Base-by-base conservation (phyloP, 1,140 invertebrate species). In the Cotesia glomerata region DNA sequence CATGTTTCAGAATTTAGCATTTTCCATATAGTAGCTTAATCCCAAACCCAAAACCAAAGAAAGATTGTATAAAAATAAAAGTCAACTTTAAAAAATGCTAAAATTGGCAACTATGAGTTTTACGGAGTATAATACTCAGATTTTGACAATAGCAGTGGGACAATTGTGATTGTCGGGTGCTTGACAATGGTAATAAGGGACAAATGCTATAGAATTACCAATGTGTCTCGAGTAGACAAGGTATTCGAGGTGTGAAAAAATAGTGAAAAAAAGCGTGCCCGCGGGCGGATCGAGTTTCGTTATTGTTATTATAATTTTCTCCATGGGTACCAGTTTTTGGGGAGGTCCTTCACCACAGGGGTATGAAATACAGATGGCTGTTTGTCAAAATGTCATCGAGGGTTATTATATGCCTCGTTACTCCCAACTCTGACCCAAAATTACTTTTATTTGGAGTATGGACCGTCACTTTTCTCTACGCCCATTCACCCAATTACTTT, bases 231-330 rank as follows among this genome's bases (percentile, higher is more conserved):
- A 54, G 70, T 35, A 36, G 13, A 62, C 26, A 73, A 65, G 67
- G 39, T 67, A 49, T 51, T 7, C 39, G 75, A 75, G 67, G 71
- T 72, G 74, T 70, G 71, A 71, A n/a, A 64, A 64, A 79, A 71
- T 71, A 70, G 74, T 74, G 77, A 80, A 78, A 79, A 73, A 78
- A 78, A 81, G 77, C 73, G 78, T 83, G 82, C 83, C 85, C 83
- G 76, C 79, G 76, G 85, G 85, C 83, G 80, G 79, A 83, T 87
- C 84, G 79, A 79, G 85, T 87, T 87, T 86, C 84, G 72, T 75
- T 75, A 86, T 87, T 87, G 85, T 87, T 81, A 87, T 87, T 87
- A 83, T 86, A 86, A 87, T 87, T 67, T 85, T 82, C 78, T 82
- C 83, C 80, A 77, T 81, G 81, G 82, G 84, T 79, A 75, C 80